Evolutionary conservation across 2,797 vertebrate species (phyloP), one percentile per base, ranked within the genome.

Genomic region (Spea hammondii): DNA sequence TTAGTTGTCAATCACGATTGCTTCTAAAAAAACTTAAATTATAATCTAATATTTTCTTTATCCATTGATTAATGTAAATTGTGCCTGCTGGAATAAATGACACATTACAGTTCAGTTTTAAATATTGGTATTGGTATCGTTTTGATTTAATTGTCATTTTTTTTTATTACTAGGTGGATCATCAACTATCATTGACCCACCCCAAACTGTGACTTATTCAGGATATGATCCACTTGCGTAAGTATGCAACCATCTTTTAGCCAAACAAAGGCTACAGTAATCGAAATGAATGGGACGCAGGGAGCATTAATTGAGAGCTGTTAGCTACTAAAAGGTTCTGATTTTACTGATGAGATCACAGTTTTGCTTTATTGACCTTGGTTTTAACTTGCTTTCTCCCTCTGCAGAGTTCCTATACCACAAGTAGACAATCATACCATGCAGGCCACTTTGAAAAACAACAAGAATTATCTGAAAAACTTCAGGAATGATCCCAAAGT

Each of bases 381-480:
- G 6, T 2, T 53, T 6, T 6, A 53, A 12, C 1, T 57, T 11
- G 55, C 32, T 62, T 62, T 62, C 12, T 17, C 17, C 12, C 13
- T 48, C 0, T 59, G 9, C 64, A 95, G 94, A 0, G 92, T 32
- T 32, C 32, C 73, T 5, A 79, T 88, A 4, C 79, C 8, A 0
- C 88, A 90, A 80, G 8, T 86, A 0, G 89, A 92, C 0, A 85
- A 88, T 68, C 86, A 86, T 76, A 91, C 84, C 46, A 88, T 97
- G 70, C 91, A 96, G 87, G 84, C 84, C 32, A 89, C 94, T 89
- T 95, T 98, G 0, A 92, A 96, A 4, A 87, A 88, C 76, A 97
- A 92, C 90, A 96, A 94, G 87, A 94, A 89, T 70, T 98, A 97
- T 96, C 91, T 99, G 65, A 90, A 96, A 75, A 90, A 85, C 14